phyloP scores from a whole-genome alignment of 2,797 vertebrate species.

The Oryzias sinensis region DNA sequence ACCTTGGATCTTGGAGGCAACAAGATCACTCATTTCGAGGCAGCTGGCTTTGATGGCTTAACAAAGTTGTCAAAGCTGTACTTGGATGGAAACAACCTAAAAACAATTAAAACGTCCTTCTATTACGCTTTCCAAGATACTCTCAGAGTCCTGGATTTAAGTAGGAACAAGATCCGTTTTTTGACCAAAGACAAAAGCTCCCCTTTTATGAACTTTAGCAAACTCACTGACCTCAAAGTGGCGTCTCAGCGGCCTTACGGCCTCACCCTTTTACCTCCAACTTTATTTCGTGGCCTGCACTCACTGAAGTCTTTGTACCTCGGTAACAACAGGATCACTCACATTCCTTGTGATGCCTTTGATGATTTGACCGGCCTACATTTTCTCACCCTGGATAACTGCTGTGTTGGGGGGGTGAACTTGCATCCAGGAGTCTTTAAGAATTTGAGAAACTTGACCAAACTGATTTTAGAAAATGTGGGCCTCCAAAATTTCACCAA shows the following conservation, averaged over 20 bases:
- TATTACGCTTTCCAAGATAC: slow-evolving; percentile 68
- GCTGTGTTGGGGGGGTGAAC: slow-evolving; percentile 73
- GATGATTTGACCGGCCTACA: slow-evolving; percentile 77
- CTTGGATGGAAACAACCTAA: slow-evolving; percentile 81
- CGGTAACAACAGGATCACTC: slow-evolving; percentile 74
- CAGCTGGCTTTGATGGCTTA: slow-evolving; percentile 74
- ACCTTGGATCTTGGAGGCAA: slow-evolving; percentile 84
- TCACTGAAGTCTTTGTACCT: slow-evolving; percentile 73
- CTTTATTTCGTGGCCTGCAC: slow-evolving; percentile 75
- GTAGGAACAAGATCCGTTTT: slow-evolving; percentile 70
- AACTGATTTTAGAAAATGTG: slow-evolving; percentile 79
- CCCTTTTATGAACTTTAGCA: slow-evolving; percentile 79
- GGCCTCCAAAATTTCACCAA: slow-evolving; percentile 78
- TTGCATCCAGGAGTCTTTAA: slow-evolving; percentile 82
- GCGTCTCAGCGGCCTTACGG: slow-evolving; percentile 74
- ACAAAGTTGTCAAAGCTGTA: slow-evolving; percentile 76
- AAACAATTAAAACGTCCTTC: slow-evolving; percentile 51
- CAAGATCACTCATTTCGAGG: slow-evolving; percentile 72
- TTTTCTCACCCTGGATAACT: slow-evolving; percentile 74
- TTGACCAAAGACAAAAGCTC: slow-evolving; percentile 36
- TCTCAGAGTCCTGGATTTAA: slow-evolving; percentile 76
- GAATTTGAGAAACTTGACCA: slow-evolving; percentile 75
- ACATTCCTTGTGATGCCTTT: slow-evolving; percentile 70
- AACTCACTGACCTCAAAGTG: slow-evolving; percentile 76
- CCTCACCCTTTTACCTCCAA: slow-evolving; percentile 65